Evolutionary conservation across 2,888 invertebrate species (phyloP), one percentile per base, ranked within the genome.

Genomic region (Serripes groenlandicus): DNA sequence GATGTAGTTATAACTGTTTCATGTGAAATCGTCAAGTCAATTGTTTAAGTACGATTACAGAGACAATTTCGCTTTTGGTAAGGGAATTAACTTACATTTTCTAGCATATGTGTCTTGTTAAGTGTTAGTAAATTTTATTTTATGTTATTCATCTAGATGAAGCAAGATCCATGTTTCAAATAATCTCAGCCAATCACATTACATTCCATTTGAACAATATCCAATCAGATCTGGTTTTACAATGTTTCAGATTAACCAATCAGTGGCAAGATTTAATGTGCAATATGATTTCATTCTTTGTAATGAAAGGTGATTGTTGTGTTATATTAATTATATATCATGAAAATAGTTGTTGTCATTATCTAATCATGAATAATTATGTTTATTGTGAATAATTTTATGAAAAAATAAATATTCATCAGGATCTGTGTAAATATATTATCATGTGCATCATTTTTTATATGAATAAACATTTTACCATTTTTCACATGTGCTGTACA

Each of bases 221-320:
- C 66, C 66, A 66, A 66, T 66, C 66, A 66, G 66, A 66, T 66
- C 66, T 66, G 66, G 66, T 66, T 66, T 35, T 42, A 66, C 66
- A 66, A 62, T n/a, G 54, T 49, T 70, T 78, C 73, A 73, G 69
- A 58, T 62, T 28, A 76, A 76, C 78, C 75, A 60, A 78, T 75
- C 82, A 37, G 74, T 69, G 70, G 69, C 60, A 58, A 76, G 66
- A 34, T 69, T 66, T 58, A 60, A 58, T 76, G 69, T 62, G 58
- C 56, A 58, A 75, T 68, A 66, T 68, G 75, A 66, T 68, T 75
- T 66, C 62, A 74, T 74, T 64, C 49, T 49, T 28, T 58, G 58
- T 58, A 72, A 72, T 72, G 58, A 72, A 56, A 30, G 3, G 73
- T 73, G 73, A 62, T 62, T 60, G 73, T 73, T 73, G 73, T 73